Conservation (phyloP, 2,888 invertebrate genomes). For the Teinopalpus imperialis region DNA sequence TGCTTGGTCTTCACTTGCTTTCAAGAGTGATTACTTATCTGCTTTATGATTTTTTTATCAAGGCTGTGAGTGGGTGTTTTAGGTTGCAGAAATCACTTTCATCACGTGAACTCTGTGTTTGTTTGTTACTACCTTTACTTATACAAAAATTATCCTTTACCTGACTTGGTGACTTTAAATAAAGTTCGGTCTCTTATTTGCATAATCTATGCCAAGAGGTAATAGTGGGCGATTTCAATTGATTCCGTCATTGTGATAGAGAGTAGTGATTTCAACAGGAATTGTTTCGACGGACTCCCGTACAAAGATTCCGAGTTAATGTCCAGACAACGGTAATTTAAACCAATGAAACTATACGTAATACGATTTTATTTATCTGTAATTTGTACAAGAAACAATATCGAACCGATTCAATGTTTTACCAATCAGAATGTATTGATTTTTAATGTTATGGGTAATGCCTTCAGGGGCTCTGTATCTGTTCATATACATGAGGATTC, state of each 20-base stretch:
- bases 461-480: no score
- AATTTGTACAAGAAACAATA: slow-evolving; percentile 32
- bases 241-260: slow-evolving; percentile 53
- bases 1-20: no score
- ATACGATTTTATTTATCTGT: slow-evolving; percentile 29
- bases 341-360: slow-evolving; percentile 31
- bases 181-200: background rate
- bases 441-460: background rate
- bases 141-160: no score
- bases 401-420: slow-evolving; percentile 16
- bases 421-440: slow-evolving; percentile 4
- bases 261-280: slow-evolving; percentile 54
- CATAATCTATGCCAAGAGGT: slow-evolving; percentile 41
- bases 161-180: no score
- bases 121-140: no score
- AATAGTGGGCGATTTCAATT: slow-evolving; percentile 47
- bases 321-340: slow-evolving; percentile 37
- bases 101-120: no score
- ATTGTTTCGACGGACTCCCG: slow-evolving; percentile 48
- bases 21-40: no score
- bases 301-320: slow-evolving; percentile 34
- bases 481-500: no score
- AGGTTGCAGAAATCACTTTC: no score
- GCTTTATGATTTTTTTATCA: no score
- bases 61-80: no score